Conservation (phyloP, 2,888 invertebrate genomes). For the Sclerodermus sp. region DNA sequence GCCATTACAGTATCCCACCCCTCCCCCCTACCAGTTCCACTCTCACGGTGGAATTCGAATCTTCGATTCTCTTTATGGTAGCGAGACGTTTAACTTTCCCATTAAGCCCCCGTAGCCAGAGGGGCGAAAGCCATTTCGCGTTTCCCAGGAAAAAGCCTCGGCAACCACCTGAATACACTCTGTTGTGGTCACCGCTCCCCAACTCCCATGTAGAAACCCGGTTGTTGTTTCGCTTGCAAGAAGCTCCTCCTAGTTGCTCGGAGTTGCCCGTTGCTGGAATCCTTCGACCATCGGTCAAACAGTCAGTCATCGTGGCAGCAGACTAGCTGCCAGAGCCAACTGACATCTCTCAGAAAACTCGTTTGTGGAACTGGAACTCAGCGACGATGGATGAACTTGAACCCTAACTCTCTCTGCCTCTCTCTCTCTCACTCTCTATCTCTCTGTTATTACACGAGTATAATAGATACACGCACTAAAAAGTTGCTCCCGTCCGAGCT, state of each 20-base stretch:
- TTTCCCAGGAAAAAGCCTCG: slow-evolving; percentile 16
- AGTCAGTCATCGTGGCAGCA: no score
- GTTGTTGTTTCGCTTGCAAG: not conserved
- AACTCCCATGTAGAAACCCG: not conserved
- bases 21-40: not conserved
- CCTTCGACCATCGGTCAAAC: no score
- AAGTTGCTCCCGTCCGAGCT: no score
- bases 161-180: no score
- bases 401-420: no score
- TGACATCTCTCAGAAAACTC: no score
- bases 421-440: no score
- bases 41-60: slow-evolving; percentile 22
- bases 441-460: no score
- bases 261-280: not conserved
- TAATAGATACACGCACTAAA: no score
- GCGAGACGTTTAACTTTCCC: slow-evolving; percentile 32
- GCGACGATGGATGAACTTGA: no score
- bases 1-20: slow-evolving; percentile 14
- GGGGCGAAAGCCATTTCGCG: slow-evolving; percentile 29
- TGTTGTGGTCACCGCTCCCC: not conserved
- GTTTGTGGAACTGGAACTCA: no score
- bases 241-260: not conserved
- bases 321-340: no score
- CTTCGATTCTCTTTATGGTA: slow-evolving; percentile 28
- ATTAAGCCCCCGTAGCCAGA: slow-evolving; percentile 19